Conservation (phyloP, 2,888 invertebrate genomes). For the Lycia hirtaria region DNA sequence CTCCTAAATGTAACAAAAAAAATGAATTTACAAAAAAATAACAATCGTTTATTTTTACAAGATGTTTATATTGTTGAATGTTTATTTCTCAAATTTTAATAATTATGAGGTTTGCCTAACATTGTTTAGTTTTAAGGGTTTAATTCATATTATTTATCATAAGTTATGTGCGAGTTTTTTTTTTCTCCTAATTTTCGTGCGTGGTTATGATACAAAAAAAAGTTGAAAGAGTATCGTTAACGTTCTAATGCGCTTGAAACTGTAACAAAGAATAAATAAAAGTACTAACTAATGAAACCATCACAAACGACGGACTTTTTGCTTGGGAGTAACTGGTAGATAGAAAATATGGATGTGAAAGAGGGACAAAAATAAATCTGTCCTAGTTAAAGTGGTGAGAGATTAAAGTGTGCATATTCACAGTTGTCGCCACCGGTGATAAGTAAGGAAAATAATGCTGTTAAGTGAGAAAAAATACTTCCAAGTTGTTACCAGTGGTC, state of each 20-base stretch:
- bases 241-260: not conserved
- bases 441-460: no score
- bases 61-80: conserved; percentile 44
- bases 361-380: not conserved
- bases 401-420: no score
- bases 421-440: no score
- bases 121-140: conserved; percentile 47
- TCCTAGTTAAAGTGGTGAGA: not conserved
- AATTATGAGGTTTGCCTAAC: conserved; percentile 38
- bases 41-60: conserved; percentile 30
- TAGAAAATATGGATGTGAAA: not conserved
- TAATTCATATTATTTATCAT: conserved; percentile 44
- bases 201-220: conserved; percentile 32
- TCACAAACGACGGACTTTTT: not conserved
- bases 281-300: not conserved
- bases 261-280: not conserved
- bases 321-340: no score
- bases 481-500: no score
- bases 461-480: no score
- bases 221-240: conserved; percentile 9
- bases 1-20: conserved; percentile 11
- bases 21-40: conserved; percentile 25
- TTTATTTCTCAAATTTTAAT: conserved; percentile 46
- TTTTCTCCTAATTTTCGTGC: conserved; percentile 21
- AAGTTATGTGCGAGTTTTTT: conserved; percentile 24